These are phyloP conservation scores for Serranus cabrilla DNA, from an alignment of 2,797 vertebrate species.

Conservation along the genomic window DNA sequence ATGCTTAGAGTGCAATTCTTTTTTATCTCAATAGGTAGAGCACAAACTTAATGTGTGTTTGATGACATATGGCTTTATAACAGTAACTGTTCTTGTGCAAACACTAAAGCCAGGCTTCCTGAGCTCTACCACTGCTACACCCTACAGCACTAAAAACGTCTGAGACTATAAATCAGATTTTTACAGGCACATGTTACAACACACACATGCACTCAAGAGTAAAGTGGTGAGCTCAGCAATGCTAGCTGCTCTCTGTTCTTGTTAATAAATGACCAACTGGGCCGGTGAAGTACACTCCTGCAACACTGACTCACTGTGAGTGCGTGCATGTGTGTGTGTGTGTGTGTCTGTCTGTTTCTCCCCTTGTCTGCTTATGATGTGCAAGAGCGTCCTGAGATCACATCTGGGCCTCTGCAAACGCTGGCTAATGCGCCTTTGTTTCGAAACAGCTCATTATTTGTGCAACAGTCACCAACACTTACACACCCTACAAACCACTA, in stretches of 20 bases:
- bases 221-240: background rate
- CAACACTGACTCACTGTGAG: conserved; percentile 25
- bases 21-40: no score
- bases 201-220: background rate
- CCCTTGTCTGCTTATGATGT: background rate
- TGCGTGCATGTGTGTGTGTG: background rate
- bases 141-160: no score
- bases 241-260: background rate
- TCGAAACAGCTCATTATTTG: conserved; percentile 45
- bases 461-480: conserved; percentile 36
- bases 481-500: conserved; percentile 49
- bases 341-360: background rate
- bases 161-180: no score
- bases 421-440: conserved; percentile 17
- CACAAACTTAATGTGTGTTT: no score
- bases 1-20: no score
- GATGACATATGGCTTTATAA: no score
- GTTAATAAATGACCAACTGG: conserved; percentile 5
- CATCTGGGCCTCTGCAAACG: conserved; percentile 22
- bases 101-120: no score
- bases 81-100: no score
- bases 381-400: background rate
- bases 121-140: no score
- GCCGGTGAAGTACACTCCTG: conserved; percentile 4
- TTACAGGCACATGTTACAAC: background rate